Evolutionary conservation across 2,797 vertebrate genomes (phyloP), one percentile per base, ranked within the genome.

Genomic region (Lepilemur septentrionalis): DNA sequence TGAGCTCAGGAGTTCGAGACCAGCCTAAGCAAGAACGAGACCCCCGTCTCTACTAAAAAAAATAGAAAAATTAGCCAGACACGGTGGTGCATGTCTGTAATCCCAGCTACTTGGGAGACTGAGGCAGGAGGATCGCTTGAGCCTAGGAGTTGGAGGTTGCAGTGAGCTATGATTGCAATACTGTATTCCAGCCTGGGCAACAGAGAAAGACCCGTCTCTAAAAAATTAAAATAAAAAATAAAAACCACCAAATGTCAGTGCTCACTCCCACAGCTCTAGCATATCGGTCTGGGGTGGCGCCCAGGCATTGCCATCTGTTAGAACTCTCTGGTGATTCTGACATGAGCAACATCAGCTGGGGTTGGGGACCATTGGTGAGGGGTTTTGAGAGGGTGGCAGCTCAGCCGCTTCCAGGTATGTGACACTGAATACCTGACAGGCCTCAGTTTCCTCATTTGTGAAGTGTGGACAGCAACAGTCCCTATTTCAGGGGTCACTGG

Each of bases 361-460:
- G 76, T 14, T 4, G 30, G n/a, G 55, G 70, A 38, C 57, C 70
- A 14, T 12, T 0, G 1, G 2, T 0, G 6, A 1, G 7, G 23
- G 15, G 41, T 75, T 85, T 65, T 75, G 55, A 73, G 59, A 89
- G 59, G 7, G 4, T 5, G 23, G 2, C 35, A 4, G 59, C 59
- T 32, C 35, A 11, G 79, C 50, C 46, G 13, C 18, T 43, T 23
- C 7, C n/a, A 83, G 50, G 55, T n/a, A 4, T 50, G 63, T 79
- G 90, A 61, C 38, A 22, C 48, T 57, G 55, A 94, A 61, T 41
- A 17, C 7, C 2, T 7, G 84, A 86, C 7, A 13, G 12, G 73
- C 41, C 86, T 80, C 50, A 70, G 78, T 89, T 32, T 79, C 85
- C 57, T 23, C 76, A 48, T 48, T n/a, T 55, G 57, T 80, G 70